Conservation (phyloP, 2,888 invertebrate species). For the Bellardia pandia region DNA sequence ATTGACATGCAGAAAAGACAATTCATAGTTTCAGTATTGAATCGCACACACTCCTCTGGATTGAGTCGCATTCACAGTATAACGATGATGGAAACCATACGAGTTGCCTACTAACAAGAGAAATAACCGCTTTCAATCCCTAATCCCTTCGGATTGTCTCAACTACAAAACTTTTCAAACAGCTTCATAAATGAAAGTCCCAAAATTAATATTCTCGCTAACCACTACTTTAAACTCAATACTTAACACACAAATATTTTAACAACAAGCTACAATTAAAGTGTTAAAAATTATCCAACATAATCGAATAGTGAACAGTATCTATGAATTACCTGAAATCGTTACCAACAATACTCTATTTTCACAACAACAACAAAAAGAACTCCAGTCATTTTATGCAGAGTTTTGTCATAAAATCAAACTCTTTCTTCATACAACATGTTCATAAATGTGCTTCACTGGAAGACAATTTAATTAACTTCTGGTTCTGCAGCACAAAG, state of each 20-base stretch:
- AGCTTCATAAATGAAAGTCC: neutral
- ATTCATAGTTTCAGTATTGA: too few species aligned
- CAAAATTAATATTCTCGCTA: neutral
- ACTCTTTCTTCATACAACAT: neutral
- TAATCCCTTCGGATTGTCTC: too few species aligned
- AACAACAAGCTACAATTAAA: neutral
- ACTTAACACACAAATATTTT: neutral
- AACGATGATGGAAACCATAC: too few species aligned
- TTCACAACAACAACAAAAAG: neutral
- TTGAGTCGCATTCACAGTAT: too few species aligned
- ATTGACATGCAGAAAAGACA: too few species aligned
- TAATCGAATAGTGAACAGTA: slow-evolving; percentile 31
- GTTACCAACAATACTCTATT: slow-evolving; percentile 12
- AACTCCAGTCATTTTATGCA: slow-evolving; percentile 1
- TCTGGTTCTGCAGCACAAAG: slow-evolving; percentile 11
- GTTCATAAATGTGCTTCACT: slow-evolving; percentile 20
- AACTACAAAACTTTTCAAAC: too few species aligned
- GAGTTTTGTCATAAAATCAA: slow-evolving; percentile 19
- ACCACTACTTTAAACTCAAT: neutral
- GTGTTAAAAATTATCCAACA: slow-evolving; percentile 38
- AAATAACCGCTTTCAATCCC: too few species aligned
- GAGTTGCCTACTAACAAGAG: too few species aligned
- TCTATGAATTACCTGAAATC: slow-evolving; percentile 24
- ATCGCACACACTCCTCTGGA: too few species aligned
- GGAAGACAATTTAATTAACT: slow-evolving; percentile 46